Base-by-base conservation (phyloP, 2,888 invertebrate genomes). In the Dimorphilus gyrociliatus region DNA sequence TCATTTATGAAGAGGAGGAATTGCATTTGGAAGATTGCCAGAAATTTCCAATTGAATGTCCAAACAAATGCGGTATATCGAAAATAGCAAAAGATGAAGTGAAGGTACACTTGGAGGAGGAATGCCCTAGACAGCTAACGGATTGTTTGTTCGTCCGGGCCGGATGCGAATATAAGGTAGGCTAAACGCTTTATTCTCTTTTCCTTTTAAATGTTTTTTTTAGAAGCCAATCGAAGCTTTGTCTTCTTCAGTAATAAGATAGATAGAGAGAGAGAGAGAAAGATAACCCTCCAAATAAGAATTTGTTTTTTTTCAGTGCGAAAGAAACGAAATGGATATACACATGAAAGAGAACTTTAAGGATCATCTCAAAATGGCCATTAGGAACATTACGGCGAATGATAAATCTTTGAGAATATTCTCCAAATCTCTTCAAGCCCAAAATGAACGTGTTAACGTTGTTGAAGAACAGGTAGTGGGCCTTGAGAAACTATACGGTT, bases 401-500 rank as follows among this genome's bases (percentile, higher is more conserved):
- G n/a, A n/a, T n/a, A n/a, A n/a, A n/a, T n/a, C n/a, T n/a, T n/a
- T n/a, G n/a, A n/a, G n/a, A n/a, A n/a, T n/a, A n/a, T n/a, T n/a
- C n/a, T n/a, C n/a, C n/a, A n/a, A n/a, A n/a, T n/a, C n/a, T n/a
- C n/a, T 50, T 4, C 40, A 44, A 3, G 37, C 42, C 21, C 45
- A 46, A 5, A 32, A 29, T 10, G 21, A 30, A 8, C 33, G 36
- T 31, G 34, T 45, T 17, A 25, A 16, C 13, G 23, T 27, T 30
- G 19, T 37, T 3, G 34, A 37, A 25, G 24, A 19, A 7, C 18
- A 30, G 4, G 48, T 55, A 2, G 47, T 53, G 18, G 38, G 45
- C 2, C 45, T 60, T 30, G 53, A 56, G 38, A 56, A 56, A 34
- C 41, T 59, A 36, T 60, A 56, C 39, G 63, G 62, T 3, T 44